Evolutionary conservation across 2,797 vertebrate genomes (phyloP).

Genomic region (Manis javanica): DNA sequence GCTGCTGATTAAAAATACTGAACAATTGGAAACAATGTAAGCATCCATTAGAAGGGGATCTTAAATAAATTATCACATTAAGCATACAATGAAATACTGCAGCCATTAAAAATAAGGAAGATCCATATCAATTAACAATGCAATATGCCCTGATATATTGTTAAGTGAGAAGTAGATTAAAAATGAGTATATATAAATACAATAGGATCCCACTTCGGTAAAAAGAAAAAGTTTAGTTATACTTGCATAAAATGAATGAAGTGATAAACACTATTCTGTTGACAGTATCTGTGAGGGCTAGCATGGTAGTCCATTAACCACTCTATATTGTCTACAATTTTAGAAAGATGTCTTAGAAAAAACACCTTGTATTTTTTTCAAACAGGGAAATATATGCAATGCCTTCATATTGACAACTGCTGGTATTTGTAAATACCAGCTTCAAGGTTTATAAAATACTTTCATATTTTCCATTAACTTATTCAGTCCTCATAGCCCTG

Average conservation of each 20-base stretch:
- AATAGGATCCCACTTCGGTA: background rate
- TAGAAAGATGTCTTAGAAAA: constrained; percentile 16
- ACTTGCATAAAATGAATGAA: background rate
- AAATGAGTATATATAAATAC: background rate
- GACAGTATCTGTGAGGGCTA: background rate
- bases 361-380: background rate
- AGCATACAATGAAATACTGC: background rate
- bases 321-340: background rate
- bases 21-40: constrained; percentile 20
- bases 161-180: background rate
- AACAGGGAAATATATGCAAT: background rate
- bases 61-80: background rate
- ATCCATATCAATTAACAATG: background rate
- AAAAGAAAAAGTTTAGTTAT: background rate
- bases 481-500: background rate
- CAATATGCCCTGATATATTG: background rate
- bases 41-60: background rate
- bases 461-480: background rate
- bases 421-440: background rate
- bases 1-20: constrained; percentile 13
- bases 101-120: background rate
- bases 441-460: background rate
- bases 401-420: background rate
- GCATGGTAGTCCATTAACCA: background rate
- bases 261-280: background rate